Conservation (phyloP, 2,888 invertebrate species). For the Orchesella flavescens region DNA sequence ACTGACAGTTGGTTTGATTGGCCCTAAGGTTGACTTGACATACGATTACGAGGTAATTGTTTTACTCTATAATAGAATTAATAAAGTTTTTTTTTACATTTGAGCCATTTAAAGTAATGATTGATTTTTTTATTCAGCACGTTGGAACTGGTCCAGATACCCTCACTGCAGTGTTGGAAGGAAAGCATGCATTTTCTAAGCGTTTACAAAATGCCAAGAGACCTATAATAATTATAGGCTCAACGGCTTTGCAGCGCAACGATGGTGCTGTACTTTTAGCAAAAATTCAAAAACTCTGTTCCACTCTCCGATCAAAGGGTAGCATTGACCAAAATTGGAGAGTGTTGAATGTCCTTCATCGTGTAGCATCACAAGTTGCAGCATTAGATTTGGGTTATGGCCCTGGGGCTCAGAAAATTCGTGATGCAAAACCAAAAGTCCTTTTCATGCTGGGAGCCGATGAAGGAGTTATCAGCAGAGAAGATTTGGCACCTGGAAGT, state of each 20-base stretch:
- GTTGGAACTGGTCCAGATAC: conserved; percentile 86
- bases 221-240: conserved; percentile 93
- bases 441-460: conserved; percentile 96
- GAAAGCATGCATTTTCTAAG: conserved; percentile 82
- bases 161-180: conserved; percentile 83
- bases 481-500: conserved; percentile 86
- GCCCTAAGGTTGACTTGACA: conserved; percentile 91
- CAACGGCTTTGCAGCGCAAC: conserved; percentile 84
- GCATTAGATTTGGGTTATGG: conserved; percentile 96
- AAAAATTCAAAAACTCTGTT: conserved; percentile 83
- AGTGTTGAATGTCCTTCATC: conserved; percentile 94
- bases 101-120: not conserved
- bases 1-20: conserved; percentile 87
- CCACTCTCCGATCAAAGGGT: conserved; percentile 72
- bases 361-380: conserved; percentile 93
- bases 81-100: too few relatives aligned
- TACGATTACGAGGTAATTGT: conserved; percentile 86
- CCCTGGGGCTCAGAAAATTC: conserved; percentile 80
- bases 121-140: conserved; percentile 78
- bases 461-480: conserved; percentile 83
- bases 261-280: conserved; percentile 87
- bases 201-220: conserved; percentile 85
- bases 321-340: conserved; percentile 79
- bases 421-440: conserved; percentile 82
- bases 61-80: too few relatives aligned